Conservation (phyloP, 37 sponge, comb jelly and placozoan species). For the Hexactinellida sp. region DNA sequence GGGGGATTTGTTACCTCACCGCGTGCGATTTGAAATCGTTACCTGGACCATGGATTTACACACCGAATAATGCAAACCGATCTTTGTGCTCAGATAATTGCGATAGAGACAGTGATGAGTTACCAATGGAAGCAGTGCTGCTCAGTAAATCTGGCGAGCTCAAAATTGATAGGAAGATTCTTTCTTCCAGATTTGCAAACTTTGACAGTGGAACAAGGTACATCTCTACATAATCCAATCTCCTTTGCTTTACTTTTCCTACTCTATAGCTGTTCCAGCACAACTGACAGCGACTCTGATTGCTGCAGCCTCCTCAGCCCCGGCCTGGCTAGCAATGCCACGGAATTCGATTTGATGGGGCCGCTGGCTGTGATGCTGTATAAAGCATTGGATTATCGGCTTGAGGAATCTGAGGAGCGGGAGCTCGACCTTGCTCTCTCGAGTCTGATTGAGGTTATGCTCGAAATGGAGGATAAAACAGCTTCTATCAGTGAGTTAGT, state of each 20-base stretch:
- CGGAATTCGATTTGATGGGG: conserved; percentile 2
- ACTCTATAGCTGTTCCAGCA: not conserved
- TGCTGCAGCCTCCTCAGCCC: not conserved
- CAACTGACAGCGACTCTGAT: not conserved
- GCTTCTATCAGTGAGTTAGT: not conserved
- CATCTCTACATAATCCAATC: not conserved
- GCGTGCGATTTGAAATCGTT: not conserved
- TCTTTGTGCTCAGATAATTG: not conserved
- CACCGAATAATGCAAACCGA: not conserved
- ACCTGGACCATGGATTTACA: conserved; percentile 17
- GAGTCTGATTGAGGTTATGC: not conserved
- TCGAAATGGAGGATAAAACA: not conserved
- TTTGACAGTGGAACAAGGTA: not conserved
- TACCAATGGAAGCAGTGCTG: conserved; percentile 3
- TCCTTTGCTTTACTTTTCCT: not conserved
- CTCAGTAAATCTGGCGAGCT: not conserved
- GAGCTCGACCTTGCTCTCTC: not conserved
- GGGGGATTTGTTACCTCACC: not conserved
- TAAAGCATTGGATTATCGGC: not conserved
- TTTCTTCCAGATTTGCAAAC: not conserved
- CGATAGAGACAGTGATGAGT: not conserved
- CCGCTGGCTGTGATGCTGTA: not conserved
- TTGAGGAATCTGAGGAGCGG: not conserved
- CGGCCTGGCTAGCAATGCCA: not conserved
- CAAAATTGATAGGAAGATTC: not conserved